Conservation (phyloP, 2,113 vertebrate species). For the Alectura lathami region DNA sequence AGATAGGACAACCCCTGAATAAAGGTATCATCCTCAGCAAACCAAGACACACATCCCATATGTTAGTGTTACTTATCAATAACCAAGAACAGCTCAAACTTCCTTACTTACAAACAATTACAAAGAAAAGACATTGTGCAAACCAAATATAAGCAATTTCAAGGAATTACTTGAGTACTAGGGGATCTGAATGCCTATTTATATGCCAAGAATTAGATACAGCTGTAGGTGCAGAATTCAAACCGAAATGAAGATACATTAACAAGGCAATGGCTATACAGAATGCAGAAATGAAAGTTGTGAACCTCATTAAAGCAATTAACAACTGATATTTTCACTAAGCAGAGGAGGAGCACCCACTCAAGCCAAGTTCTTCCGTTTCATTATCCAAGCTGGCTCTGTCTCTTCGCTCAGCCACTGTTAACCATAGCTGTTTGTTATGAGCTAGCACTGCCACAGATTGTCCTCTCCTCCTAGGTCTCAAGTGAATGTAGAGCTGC, state of each 20-base stretch:
- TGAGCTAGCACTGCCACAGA: not conserved
- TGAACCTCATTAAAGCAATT: conserved; percentile 34
- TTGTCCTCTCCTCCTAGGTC: not conserved
- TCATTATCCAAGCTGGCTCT: not conserved
- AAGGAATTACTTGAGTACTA: not conserved
- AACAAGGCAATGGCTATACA: not conserved
- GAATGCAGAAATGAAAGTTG: not conserved
- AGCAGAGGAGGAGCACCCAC: not conserved
- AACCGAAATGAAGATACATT: not conserved
- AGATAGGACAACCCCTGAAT: not conserved
- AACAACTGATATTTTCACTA: conserved; percentile 22
- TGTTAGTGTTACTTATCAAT: not conserved
- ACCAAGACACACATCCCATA: not conserved
- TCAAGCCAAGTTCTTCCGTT: conserved; percentile 15
- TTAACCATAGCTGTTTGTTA: not conserved
- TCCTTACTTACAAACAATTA: not conserved
- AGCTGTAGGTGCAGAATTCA: not conserved
- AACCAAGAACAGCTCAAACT: not conserved
- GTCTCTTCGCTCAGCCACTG: not conserved
- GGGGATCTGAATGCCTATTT: not conserved
- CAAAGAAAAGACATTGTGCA: not conserved
- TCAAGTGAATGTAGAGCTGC: not conserved
- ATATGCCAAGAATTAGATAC: not conserved
- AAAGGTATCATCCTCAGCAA: not conserved
- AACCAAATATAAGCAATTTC: not conserved